Evolutionary conservation across 1,140 invertebrate species (phyloP).

Genomic region (Rhyzopertha dominica): DNA sequence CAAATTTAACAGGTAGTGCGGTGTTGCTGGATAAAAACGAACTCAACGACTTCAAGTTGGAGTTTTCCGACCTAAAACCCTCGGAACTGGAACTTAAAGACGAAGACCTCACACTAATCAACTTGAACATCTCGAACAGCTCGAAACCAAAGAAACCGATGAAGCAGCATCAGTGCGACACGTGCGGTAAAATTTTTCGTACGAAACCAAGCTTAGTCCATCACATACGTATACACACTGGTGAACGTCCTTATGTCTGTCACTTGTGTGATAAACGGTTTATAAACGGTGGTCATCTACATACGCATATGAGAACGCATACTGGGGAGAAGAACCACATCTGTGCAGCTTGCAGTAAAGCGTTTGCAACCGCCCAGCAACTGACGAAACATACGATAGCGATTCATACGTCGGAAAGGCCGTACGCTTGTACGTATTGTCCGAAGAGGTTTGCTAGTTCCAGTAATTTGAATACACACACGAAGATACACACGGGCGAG

Average conservation of each 20-base stretch:
- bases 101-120: conserved; percentile 23
- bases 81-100: conserved; percentile 24
- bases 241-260: conserved; percentile 57
- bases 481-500: conserved; percentile 55
- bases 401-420: conserved; percentile 63
- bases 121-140: conserved; percentile 2
- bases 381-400: conserved; percentile 56
- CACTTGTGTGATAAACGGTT: conserved; percentile 59
- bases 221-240: conserved; percentile 51
- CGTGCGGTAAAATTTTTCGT: conserved; percentile 40
- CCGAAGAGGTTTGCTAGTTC: conserved; percentile 43
- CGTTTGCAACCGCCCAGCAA: conserved; percentile 51
- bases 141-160: conserved; percentile 23
- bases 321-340: conserved; percentile 59
- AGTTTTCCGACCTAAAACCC: conserved; percentile 22
- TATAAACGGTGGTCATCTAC: conserved; percentile 45
- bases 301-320: conserved; percentile 50
- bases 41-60: conserved; percentile 24
- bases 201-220: conserved; percentile 41
- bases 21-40: conserved; percentile 22
- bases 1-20: no score
- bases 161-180: conserved; percentile 40
- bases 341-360: conserved; percentile 53
- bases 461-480: conserved; percentile 43
- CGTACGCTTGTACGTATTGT: conserved; percentile 54